Evolutionary conservation across 2,113 vertebrate genomes (phyloP).

Genomic region (Chloebia gouldiae): DNA sequence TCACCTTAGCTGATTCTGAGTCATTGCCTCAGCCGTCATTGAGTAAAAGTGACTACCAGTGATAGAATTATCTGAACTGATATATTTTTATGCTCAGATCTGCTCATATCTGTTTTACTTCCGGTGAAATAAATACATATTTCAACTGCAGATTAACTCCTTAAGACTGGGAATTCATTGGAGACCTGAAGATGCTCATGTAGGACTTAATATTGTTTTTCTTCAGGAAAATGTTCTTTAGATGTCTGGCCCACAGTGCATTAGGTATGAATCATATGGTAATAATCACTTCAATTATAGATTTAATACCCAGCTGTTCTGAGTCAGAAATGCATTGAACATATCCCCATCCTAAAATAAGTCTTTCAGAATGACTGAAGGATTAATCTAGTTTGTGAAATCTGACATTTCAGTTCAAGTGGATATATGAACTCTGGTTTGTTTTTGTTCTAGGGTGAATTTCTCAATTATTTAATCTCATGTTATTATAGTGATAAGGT

Average conservation of each 20-base stretch:
- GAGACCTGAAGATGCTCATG: background rate
- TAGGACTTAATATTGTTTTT: background rate
- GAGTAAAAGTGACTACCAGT: background rate
- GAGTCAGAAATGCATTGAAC: background rate
- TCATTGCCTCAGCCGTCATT: background rate
- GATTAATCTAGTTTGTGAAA: background rate
- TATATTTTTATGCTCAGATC: background rate
- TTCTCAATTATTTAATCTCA: conserved; percentile 15
- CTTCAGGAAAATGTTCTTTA: background rate
- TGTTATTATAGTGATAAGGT: conserved; percentile 12
- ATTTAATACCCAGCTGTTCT: background rate
- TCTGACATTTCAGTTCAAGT: background rate
- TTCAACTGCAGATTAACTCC: background rate
- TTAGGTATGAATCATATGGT: background rate
- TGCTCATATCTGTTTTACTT: background rate
- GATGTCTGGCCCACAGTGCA: background rate
- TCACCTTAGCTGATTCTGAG: background rate
- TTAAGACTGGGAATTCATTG: background rate
- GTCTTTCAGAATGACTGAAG: background rate
- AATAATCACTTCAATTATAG: background rate
- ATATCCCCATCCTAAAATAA: background rate
- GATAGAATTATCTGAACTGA: background rate
- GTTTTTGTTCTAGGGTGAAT: background rate
- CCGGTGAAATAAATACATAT: background rate
- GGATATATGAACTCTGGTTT: background rate